Evolutionary conservation across 2,797 vertebrate genomes (phyloP), one percentile per base, ranked within the genome.

Genomic region (Girardinus metallicus): DNA sequence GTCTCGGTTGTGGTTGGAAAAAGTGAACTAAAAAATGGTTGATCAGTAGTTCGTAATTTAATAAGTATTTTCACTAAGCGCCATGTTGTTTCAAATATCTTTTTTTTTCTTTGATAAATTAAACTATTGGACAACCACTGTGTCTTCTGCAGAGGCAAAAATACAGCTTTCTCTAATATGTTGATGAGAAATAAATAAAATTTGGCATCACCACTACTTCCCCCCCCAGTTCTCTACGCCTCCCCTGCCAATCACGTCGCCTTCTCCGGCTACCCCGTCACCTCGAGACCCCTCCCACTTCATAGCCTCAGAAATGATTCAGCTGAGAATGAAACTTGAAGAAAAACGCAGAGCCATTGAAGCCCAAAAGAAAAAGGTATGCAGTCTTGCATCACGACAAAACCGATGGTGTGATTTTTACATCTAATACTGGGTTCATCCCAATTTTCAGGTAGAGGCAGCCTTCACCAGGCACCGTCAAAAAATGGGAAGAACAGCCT

Each of bases 281-380:
- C 94, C 95, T 46, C 96, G 96, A 89, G 98, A 99, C 90, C 96
- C 97, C 34, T 97, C 97, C 0, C 97, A 98, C 74, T 85, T 99
- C 80, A 93, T 99, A 82, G 97, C 98, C 55, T 97, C 98, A 23
- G 99, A 99, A 93, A 98, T 99, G 97, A 97, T 99, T 21, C 98
- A 99, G 23, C 96, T 99, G 64, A 96, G 97, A 90, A 99, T 99
- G 99, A 98, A 98, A 83, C 95, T 99, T 36, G 99, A 99, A 91
- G 98, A 99, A 87, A 99, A 99, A 90, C 96, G 99, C 9, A 93
- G 98, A 88, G 98, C 99, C 12, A 99, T 99, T 34, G 98, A 99
- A 94, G 97, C 98, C 23, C 98, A 99, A 91, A 99, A 99, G 88
- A 99, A 98, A 92, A 99, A 99, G 93, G 95, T 94, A 79, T 78